Percentiles rank a stretch among this genome's conserved stretches.
phyloP scores from a whole-genome alignment of 2,113 vertebrate genomes.

The Ptilorrhoa leucosticta region DNA sequence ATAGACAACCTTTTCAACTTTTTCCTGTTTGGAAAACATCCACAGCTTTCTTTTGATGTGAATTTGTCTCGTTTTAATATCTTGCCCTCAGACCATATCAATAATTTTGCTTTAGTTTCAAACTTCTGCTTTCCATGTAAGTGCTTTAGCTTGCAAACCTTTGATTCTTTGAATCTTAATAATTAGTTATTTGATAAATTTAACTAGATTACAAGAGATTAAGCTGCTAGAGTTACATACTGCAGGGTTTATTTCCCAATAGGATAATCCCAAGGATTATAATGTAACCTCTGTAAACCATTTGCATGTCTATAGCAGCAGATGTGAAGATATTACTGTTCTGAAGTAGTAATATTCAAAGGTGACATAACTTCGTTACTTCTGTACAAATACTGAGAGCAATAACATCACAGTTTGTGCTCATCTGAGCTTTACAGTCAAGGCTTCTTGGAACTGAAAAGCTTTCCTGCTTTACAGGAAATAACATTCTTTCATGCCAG shows the following conservation, averaged over 20 bases:
- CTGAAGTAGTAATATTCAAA: not conserved
- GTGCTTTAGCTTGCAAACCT: not conserved
- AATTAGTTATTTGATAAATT: not conserved
- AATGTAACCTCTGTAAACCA: not conserved
- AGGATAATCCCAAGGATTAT: not conserved
- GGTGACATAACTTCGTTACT: not conserved
- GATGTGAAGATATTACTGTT: not conserved
- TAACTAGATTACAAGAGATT: not conserved
- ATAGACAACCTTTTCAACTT: not conserved
- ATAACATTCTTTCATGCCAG: not conserved
- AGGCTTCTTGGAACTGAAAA: not conserved
- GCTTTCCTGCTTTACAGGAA: not conserved
- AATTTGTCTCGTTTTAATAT: not conserved
- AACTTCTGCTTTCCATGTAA: not conserved
- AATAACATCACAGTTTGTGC: not conserved
- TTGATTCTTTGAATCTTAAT: not conserved
- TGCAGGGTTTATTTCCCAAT: not conserved
- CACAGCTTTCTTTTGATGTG: not conserved
- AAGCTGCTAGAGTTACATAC: not conserved
- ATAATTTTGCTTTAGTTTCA: not conserved
- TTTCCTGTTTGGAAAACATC: not conserved
- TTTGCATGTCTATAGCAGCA: fast-evolving
- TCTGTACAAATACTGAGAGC: not conserved
- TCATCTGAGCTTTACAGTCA: not conserved
- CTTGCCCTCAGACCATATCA: not conserved